Evolutionary conservation across 2,888 invertebrate genomes (phyloP), one percentile per base, ranked within the genome.

Genomic region (Euplexia lucipara): DNA sequence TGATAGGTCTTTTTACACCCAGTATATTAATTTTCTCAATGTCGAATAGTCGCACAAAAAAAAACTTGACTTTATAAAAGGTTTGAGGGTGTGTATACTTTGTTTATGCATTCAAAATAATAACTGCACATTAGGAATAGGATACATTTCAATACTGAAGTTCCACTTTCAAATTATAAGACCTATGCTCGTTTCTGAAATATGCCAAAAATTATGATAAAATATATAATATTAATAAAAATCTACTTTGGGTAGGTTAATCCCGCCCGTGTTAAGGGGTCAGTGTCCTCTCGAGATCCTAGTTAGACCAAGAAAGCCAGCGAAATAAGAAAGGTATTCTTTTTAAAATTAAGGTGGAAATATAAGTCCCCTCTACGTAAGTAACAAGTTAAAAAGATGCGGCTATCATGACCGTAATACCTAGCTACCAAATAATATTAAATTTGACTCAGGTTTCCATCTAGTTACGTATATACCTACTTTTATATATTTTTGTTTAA

Each of bases 301-400:
- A 67, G 61, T 62, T 63, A 57, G 48, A 52, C 42, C 26, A 44
- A 59, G 34, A 54, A 32, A 72, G 76, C 51, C 51, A 54, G 45
- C 42, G 49, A 62, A 71, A 63, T 61, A 57, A 71, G 52, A 63
- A 47, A 35, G 47, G 51, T 60, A 59, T 64, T 59, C 20, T 57
- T 64, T 65, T 49, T 53, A 53, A 70, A 68, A 76, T 64, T 26
- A 72, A 65, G 52, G 37, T 65, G 37, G 18, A 52, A 70, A 63
- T 75, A 37, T 53, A 51, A 60, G 58, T 20, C 35, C 20, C 9
- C 30, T 35, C 16, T 30, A 63, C 45, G 41, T 53, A 73, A 66
- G 58, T 66, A 64, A 66, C 26, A 51, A 76, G 68, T 44, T 60
- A 12, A 45, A 42, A 57, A 60, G 34, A 60, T 65, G 45, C 18